phyloP scores from a whole-genome alignment of 2,113 vertebrate species.

The Meleagris gallopavo region DNA sequence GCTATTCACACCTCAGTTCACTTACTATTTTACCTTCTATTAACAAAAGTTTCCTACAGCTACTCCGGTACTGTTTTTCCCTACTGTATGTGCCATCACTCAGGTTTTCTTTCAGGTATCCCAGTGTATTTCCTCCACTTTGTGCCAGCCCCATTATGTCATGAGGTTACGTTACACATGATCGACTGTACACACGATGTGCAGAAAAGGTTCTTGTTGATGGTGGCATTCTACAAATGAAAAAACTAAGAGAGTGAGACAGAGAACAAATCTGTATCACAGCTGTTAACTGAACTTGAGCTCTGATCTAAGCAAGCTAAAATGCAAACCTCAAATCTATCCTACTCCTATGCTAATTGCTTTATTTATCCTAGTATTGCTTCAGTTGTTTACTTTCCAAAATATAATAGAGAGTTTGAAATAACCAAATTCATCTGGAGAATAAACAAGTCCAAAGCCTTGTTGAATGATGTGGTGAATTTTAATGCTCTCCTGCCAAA shows the following conservation, averaged over 20 bases:
- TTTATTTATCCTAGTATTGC: neutral
- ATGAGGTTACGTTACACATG: neutral
- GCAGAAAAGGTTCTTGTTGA: neutral
- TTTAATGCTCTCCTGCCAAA: slow-evolving; percentile 9
- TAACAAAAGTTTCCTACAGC: neutral
- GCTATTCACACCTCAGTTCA: neutral
- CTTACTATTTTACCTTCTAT: neutral
- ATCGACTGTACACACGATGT: rapidly evolving
- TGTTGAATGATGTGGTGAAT: neutral
- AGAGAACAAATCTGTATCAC: neutral
- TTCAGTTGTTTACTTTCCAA: neutral
- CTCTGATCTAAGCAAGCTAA: slow-evolving; percentile 22
- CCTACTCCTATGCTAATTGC: neutral
- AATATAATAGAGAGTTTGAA: neutral
- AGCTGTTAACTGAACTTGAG: slow-evolving; percentile 43
- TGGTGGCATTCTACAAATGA: neutral
- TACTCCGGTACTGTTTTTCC: neutral
- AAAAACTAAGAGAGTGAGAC: neutral
- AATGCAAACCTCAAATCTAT: neutral
- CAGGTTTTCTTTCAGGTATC: neutral
- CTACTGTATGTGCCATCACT: neutral
- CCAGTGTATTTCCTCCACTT: neutral
- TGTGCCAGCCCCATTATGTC: neutral
- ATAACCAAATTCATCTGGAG: neutral
- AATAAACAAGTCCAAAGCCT: neutral